Base-by-base conservation (phyloP, 2,113 vertebrate species). In the Pteronura brasiliensis region DNA sequence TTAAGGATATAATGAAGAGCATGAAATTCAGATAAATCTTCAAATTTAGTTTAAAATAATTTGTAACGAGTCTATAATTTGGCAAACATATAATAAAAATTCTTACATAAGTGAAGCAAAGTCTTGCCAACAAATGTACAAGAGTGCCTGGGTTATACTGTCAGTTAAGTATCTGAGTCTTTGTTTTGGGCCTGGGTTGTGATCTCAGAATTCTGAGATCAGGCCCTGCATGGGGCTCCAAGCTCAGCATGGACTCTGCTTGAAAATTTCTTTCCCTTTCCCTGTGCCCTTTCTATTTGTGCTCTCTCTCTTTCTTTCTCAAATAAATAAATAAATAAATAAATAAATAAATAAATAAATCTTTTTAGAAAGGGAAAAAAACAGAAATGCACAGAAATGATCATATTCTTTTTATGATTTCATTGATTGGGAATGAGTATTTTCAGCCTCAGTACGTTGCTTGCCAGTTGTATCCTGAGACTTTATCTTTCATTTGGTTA, bases 41-140 rank as follows among this genome's bases (percentile, higher is more conserved):
- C 25, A 83, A 85, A 87, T 39, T 86, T 86, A 86, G 44, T 90
- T 95, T 36, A 82, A 95, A 94, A 80, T 87, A 90, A 80, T 69
- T 94, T 69, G 29, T 31, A 55, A 83, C 1, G 67, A 82, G 86
- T 57, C n/a, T 91, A 29, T 88, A 87, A 72, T 94, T 89, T 95
- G 65, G 7, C 12, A 86, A 72, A 61, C 34, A 79, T 42, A 29
- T 89, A 92, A 89, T 59, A 88, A 76, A 90, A 95, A 79, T 20
- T 96, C 67, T 98, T 89, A 52, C 27, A 12, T 27, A 69, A 44
- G n/a, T 3, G 18, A 31, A 80, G 29, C 31, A 95, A 94, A 14
- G 67, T 92, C 67, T 92, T 95, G 15, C 57, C 15, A 4, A 39
- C 47, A 49, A 34, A 95, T 42, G 42, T 69, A n/a, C 17, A 69